A percentile compares a stretch with the other conserved stretches of the same genome.
Evolutionary conservation across 2,113 vertebrate genomes (phyloP).

Genomic region (Solea senegalensis): DNA sequence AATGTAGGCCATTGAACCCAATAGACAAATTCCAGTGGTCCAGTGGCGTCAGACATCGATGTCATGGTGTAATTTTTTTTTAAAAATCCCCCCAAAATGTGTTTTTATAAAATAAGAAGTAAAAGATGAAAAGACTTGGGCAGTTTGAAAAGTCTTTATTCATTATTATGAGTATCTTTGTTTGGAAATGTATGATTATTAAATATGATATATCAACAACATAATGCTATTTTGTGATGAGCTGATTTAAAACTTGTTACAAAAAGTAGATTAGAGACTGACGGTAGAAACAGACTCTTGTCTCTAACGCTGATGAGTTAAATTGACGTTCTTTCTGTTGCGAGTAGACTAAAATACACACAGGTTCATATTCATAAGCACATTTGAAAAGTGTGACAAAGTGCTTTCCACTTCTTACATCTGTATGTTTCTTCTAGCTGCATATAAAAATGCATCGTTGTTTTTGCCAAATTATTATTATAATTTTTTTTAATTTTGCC

Average conservation of each 20-base stretch:
- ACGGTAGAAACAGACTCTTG: constrained; percentile 10
- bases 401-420: background rate
- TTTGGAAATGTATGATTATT: constrained; percentile 23
- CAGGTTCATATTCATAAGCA: background rate
- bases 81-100: background rate
- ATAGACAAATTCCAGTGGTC: background rate
- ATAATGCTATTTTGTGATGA: constrained; percentile 24
- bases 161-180: constrained; percentile 8
- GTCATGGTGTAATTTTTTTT: background rate
- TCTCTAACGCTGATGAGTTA: constrained; percentile 18
- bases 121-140: background rate
- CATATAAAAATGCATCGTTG: constrained; percentile 10
- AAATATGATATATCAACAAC: background rate
- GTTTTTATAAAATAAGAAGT: background rate
- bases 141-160: background rate
- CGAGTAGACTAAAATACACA: constrained; percentile 7
- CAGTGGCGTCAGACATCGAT: background rate
- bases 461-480: constrained; percentile 5
- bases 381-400: constrained; percentile 16
- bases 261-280: constrained; percentile 17
- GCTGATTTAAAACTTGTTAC: constrained; percentile 28
- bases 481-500: constrained; percentile 5
- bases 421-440: background rate
- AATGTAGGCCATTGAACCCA: accelerated
- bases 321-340: constrained; percentile 14